These are phyloP conservation scores for Triops longicaudatus DNA, from an alignment of 1,140 invertebrate species.

Conservation along the genomic window DNA sequence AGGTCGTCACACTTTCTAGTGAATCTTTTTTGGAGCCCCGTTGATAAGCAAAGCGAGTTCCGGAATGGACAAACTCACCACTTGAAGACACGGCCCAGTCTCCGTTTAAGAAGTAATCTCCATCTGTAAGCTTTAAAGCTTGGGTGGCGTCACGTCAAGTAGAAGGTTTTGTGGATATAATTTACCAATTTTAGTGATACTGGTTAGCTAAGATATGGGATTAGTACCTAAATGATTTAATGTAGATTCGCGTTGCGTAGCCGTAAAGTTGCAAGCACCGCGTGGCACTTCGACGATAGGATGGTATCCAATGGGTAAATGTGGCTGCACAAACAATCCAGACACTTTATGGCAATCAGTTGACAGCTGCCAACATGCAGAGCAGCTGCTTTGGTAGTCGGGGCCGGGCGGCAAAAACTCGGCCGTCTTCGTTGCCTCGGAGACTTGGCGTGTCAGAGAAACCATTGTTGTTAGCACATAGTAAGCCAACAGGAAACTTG, in stretches of 20 bases:
- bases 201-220: not conserved
- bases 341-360: conserved; percentile 8
- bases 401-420: not conserved
- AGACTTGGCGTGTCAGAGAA: not conserved
- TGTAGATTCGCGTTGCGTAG: not conserved
- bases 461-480: not conserved
- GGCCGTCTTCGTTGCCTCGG: not conserved
- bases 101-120: conserved; percentile 1
- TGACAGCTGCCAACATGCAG: conserved; percentile 14
- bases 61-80: not conserved
- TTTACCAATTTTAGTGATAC: not conserved
- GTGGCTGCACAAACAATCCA: conserved; percentile 6
- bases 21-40: not conserved
- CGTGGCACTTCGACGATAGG: not conserved
- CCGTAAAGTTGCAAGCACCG: conserved; percentile 1
- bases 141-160: not conserved
- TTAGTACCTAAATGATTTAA: not conserved
- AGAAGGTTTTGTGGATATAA: not conserved
- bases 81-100: not conserved
- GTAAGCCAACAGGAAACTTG: not conserved
- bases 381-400: not conserved
- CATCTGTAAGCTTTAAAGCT: not conserved
- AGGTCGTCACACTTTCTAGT: not conserved
- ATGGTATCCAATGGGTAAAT: conserved; percentile 7
- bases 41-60: not conserved